Evolutionary conservation across 2,113 vertebrate genomes (phyloP).

Genomic region (Psittacula cyanocephala): DNA sequence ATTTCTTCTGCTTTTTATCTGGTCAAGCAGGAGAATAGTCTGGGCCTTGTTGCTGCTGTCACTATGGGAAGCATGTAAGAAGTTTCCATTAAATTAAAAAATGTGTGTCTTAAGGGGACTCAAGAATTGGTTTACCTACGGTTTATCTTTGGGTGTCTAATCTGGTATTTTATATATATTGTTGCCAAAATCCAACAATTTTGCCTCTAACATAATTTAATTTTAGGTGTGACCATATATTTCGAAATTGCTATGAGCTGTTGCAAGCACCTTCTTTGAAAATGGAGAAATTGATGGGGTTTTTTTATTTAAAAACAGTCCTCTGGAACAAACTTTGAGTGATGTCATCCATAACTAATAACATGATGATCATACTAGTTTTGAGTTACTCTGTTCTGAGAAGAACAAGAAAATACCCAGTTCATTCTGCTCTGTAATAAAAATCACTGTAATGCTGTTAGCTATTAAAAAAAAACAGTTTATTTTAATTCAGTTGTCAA

Average conservation of each 20-base stretch:
- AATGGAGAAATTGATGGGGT: background rate
- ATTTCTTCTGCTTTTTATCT: background rate
- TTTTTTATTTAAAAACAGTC: background rate
- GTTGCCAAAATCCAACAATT: background rate
- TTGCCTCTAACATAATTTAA: background rate
- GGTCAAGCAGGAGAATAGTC: background rate
- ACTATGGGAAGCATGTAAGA: background rate
- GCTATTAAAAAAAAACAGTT: constrained; percentile 3
- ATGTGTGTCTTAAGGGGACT: background rate
- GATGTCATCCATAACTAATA: background rate
- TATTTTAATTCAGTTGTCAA: background rate
- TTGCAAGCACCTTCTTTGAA: background rate
- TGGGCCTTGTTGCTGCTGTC: background rate
- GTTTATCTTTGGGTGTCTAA: background rate
- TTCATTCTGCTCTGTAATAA: background rate
- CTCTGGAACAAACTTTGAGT: background rate
- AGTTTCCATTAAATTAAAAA: background rate
- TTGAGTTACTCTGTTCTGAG: background rate
- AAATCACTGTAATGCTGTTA: background rate
- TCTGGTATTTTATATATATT: background rate
- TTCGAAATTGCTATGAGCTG: background rate
- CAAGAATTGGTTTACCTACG: background rate
- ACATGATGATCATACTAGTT: background rate
- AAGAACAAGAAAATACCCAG: background rate
- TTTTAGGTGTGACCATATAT: background rate